Conservation (phyloP, 2,888 invertebrate genomes). For the Ceriagrion tenellum region DNA sequence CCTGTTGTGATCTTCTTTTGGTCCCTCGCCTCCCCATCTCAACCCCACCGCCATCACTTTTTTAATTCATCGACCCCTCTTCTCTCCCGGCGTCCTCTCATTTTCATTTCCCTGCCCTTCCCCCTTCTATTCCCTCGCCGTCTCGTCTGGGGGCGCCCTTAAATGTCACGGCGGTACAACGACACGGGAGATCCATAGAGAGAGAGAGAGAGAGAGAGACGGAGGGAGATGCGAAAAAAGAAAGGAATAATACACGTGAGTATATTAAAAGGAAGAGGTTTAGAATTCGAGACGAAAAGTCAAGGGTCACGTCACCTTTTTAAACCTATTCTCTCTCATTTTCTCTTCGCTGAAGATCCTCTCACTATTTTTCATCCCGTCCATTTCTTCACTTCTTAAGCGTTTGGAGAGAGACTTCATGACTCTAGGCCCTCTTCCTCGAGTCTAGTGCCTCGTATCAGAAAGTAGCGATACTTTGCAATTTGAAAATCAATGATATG, state of each 20-base stretch:
- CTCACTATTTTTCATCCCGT: too few species aligned
- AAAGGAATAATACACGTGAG: too few species aligned
- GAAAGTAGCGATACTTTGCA: too few species aligned
- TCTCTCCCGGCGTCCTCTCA: not conserved
- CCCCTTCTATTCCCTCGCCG: not conserved
- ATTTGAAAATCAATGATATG: too few species aligned
- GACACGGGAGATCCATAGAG: not conserved
- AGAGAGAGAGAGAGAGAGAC: too few species aligned
- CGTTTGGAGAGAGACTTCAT: too few species aligned
- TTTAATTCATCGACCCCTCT: not conserved
- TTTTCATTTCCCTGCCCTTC: not conserved
- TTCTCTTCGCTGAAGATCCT: not conserved
- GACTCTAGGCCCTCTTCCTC: too few species aligned
- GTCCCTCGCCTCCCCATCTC: too few species aligned
- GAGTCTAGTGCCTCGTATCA: too few species aligned
- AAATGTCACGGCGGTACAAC: conserved; percentile 42
- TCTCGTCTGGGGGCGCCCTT: not conserved
- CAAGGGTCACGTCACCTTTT: not conserved
- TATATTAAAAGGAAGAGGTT: not conserved
- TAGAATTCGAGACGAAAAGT: not conserved
- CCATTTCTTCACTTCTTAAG: too few species aligned
- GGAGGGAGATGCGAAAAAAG: too few species aligned
- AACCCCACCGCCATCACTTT: too few species aligned
- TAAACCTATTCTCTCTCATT: not conserved
- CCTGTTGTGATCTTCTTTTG: not conserved